Evolutionary conservation across 2,888 invertebrate species (phyloP), one percentile per base, ranked within the genome.

Genomic region (Cerceris rybyensis): DNA sequence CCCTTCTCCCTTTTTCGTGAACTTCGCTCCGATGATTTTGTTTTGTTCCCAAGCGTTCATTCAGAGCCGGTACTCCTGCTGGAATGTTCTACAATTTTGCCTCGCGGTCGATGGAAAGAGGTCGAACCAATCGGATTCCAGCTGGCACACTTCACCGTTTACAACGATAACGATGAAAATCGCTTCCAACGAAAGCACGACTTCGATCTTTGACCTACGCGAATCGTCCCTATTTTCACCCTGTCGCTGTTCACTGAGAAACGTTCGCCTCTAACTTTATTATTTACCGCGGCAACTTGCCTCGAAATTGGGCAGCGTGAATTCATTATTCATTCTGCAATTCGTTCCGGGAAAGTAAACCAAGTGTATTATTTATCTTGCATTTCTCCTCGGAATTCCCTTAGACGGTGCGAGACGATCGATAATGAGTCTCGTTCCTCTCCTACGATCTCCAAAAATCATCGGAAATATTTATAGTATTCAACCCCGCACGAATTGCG

Each of bases 281-380:
- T 58, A 43, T 66, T 46, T 46, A 28, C 17, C 42, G 28, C 43
- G n/a, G 41, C 28, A 42, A 66, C 55, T n/a, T n/a, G 42, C 55
- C 41, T 54, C 16, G 42, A 17, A 54, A 55, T 55, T 54, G 43
- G 16, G 55, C 16, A 66, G 43, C 55, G 41, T 42, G 55, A 55
- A 13, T 52, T 55, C n/a, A 11, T 66, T 66, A 46, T 46, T 46
- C 11, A 46, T 11, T 11, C 9, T 46, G 46, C 46, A 46, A 46
- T 46, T 46, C 46, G 46, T 46, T 46, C 11, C 9, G 46, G 11
- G 11, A 8, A 11, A 46, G 46, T 11, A 46, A 46, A 8, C 9
- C 46, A 6, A 46, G 46, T 46, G 8, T 46, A 46, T 46, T 46
- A 46, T 46, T 46, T 46, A 46, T 46, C 46, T 8, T 46, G 46